Percentiles rank a stretch among this genome's conserved stretches.
These are phyloP conservation scores for Eristalinus aeneus DNA, from an alignment of 2,888 invertebrate genomes.

Conservation along the genomic window DNA sequence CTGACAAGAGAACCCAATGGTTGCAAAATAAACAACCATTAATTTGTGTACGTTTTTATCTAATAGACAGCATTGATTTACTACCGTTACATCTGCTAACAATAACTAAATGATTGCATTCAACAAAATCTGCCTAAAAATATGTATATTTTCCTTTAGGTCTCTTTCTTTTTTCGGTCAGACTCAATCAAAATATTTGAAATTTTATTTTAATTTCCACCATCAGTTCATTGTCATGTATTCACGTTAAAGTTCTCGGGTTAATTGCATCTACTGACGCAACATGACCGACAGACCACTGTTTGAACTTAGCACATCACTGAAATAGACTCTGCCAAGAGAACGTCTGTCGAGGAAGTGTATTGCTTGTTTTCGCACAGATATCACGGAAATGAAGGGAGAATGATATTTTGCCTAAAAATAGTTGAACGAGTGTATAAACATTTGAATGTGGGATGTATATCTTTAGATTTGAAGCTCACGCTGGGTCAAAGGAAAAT, in stretches of 20 bases:
- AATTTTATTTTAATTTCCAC: neutral
- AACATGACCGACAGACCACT: neutral
- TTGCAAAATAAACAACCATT: too few relatives aligned
- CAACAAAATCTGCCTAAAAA: too few relatives aligned
- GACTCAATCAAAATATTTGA: neutral
- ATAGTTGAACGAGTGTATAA: neutral
- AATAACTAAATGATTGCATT: too few relatives aligned
- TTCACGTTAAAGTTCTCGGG: constrained; percentile 9
- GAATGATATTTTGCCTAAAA: neutral
- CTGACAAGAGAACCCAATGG: too few relatives aligned
- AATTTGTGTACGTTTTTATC: too few relatives aligned
- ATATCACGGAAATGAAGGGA: constrained; percentile 18
- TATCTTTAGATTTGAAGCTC: neutral
- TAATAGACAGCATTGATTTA: too few relatives aligned
- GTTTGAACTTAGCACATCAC: neutral
- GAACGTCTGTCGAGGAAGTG: neutral
- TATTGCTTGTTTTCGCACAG: neutral
- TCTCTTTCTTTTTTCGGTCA: neutral
- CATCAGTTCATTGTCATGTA: neutral
- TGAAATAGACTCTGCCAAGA: neutral
- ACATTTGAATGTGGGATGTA: neutral
- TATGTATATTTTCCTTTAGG: too few relatives aligned
- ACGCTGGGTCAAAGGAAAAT: neutral
- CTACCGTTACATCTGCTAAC: too few relatives aligned
- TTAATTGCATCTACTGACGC: neutral